phyloP scores from a whole-genome alignment of 2,797 vertebrate species.

The Sebastolobus altivelis region DNA sequence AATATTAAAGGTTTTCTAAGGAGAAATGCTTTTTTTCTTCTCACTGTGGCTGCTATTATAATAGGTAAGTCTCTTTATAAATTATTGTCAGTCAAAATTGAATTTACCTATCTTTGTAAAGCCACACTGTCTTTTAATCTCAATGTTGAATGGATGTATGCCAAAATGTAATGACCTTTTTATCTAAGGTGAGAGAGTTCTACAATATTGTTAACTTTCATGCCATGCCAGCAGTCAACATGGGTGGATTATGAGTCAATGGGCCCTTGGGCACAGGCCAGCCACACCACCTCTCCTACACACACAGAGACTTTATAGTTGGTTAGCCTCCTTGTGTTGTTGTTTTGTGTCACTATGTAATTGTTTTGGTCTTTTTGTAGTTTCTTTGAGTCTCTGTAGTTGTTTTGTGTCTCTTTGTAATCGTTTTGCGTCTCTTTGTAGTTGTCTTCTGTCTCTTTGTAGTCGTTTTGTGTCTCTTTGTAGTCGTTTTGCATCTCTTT shows the following conservation, averaged over 20 bases:
- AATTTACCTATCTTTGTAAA: background rate
- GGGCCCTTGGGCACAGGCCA: background rate
- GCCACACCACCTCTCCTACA: background rate
- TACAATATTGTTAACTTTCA: background rate
- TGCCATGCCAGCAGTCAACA: background rate
- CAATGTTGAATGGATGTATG: background rate
- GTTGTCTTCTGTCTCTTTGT: no score
- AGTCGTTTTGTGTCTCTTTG: background rate
- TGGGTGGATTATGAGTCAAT: background rate
- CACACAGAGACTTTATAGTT: background rate
- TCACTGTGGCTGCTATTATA: constrained; percentile 83
- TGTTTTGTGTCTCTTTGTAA: background rate
- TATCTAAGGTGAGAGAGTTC: background rate
- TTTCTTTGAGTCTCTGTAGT: background rate
- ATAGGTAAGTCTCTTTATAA: constrained; percentile 68
- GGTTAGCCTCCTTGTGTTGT: background rate
- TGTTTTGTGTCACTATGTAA: background rate
- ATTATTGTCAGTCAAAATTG: background rate
- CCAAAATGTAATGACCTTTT: background rate
- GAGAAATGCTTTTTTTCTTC: constrained; percentile 85
- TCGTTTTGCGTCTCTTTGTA: no score
- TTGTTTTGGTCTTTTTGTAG: background rate
- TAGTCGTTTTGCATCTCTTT: no score
- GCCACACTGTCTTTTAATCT: background rate
- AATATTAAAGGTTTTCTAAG: constrained; percentile 76